A percentile compares a stretch with the other conserved stretches of the same genome.
These are phyloP conservation scores for Diachasmimorpha longicaudata DNA, from an alignment of 1,140 invertebrate genomes.

Conservation along the genomic window DNA sequence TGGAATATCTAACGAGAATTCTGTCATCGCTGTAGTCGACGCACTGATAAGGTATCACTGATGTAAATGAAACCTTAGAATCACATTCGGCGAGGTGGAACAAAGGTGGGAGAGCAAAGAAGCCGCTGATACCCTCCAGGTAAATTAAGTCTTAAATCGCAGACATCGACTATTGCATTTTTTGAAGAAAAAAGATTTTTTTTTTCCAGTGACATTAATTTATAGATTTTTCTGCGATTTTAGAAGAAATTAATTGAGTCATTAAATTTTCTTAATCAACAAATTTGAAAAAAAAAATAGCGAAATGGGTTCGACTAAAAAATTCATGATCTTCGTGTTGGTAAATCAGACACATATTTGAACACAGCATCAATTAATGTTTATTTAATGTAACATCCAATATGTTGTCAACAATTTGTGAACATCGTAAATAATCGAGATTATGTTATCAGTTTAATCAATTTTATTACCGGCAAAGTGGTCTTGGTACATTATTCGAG, in stretches of 20 bases:
- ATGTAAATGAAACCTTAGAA: constrained; percentile 22
- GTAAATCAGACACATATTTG: too few relatives aligned
- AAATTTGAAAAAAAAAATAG: too few relatives aligned
- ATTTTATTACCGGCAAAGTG: constrained; percentile 14
- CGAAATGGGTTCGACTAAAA: too few relatives aligned
- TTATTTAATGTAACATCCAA: too few relatives aligned
- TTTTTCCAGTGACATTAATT: too few relatives aligned
- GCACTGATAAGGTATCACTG: constrained; percentile 33
- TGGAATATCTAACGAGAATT: background rate
- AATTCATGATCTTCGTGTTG: too few relatives aligned
- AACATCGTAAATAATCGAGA: too few relatives aligned
- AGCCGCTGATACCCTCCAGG: background rate
- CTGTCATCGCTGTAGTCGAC: constrained; percentile 10
- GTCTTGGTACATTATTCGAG: constrained; percentile 3
- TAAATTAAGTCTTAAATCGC: background rate
- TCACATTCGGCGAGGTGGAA: constrained; percentile 17
- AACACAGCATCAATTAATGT: too few relatives aligned
- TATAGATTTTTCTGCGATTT: too few relatives aligned
- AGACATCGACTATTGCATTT: background rate
- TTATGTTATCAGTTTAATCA: background rate
- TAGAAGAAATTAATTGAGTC: too few relatives aligned
- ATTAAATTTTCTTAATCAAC: too few relatives aligned
- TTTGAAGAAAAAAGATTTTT: background rate
- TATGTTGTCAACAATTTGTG: too few relatives aligned
- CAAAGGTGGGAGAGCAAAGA: constrained; percentile 21